These are phyloP conservation scores for Trachelus iudaicus DNA, from an alignment of 2,888 invertebrate species.

Conservation along the genomic window DNA sequence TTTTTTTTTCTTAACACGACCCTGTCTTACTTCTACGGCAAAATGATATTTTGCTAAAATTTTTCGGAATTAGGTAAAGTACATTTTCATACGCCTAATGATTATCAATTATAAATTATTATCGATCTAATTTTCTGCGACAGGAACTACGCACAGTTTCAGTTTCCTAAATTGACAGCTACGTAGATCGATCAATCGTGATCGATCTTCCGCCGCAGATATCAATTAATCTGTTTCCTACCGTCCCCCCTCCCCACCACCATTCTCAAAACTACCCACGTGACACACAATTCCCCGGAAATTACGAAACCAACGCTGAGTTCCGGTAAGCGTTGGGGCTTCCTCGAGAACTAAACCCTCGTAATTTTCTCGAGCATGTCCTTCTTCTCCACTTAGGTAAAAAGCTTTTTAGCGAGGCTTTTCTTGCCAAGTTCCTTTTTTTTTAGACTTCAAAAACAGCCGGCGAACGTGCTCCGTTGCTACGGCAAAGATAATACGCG, in stretches of 20 bases:
- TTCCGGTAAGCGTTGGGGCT: not conserved
- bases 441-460: not conserved
- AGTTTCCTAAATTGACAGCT: not conserved
- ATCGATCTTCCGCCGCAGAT: not conserved
- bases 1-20: not conserved
- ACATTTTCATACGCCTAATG: not conserved
- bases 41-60: not conserved
- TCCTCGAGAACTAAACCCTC: not conserved
- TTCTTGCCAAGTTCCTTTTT: not conserved
- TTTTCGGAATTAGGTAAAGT: not conserved
- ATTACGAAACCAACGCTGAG: not conserved
- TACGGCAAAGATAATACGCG: not conserved
- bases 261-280: not conserved
- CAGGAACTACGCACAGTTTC: not conserved
- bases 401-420: conserved; percentile 46
- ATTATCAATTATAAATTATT: not conserved
- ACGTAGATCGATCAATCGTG: not conserved
- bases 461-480: not conserved
- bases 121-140: not conserved
- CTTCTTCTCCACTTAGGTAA: conserved; percentile 38
- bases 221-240: not conserved
- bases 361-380: conserved; percentile 2
- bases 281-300: not conserved
- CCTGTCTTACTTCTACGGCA: not conserved
- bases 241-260: not conserved